A percentile compares a stretch with the other conserved stretches of the same genome.
phyloP scores from a whole-genome alignment of 2,113 vertebrate species.

The Tor tambroides region DNA sequence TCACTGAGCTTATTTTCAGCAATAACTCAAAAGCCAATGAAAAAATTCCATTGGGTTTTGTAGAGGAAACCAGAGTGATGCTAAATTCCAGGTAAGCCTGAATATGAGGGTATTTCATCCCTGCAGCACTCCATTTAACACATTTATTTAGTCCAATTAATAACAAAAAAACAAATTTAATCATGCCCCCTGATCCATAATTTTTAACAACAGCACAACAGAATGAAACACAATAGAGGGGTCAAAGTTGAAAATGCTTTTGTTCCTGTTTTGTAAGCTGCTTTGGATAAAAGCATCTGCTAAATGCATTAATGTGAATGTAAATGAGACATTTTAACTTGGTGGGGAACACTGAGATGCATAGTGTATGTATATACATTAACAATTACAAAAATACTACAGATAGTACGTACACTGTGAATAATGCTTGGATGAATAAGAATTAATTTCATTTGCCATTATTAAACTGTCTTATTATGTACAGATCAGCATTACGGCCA shows the following conservation, averaged over 20 bases:
- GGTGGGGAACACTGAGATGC: background rate
- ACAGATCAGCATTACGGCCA: background rate
- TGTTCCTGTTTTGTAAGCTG: too few relatives aligned
- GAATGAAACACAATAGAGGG: background rate
- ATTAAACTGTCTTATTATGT: background rate
- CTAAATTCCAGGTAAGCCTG: too few relatives aligned
- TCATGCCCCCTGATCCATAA: background rate
- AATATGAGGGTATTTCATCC: background rate
- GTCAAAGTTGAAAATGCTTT: background rate
- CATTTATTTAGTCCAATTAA: background rate
- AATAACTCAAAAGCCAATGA: too few relatives aligned
- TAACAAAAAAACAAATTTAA: background rate
- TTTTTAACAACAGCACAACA: background rate
- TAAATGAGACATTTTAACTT: background rate
- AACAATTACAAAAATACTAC: too few relatives aligned
- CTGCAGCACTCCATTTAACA: background rate
- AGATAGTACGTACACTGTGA: background rate
- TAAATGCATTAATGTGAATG: too few relatives aligned
- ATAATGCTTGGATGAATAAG: background rate
- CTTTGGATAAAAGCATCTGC: too few relatives aligned
- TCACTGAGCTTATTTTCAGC: background rate
- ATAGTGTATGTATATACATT: background rate
- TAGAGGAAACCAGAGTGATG: background rate
- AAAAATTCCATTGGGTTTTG: background rate
- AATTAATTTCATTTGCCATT: background rate